A percentile compares a stretch with the other conserved stretches of the same genome.
phyloP scores from a whole-genome alignment of 2,797 vertebrate genomes.

The Clangula hyemalis region DNA sequence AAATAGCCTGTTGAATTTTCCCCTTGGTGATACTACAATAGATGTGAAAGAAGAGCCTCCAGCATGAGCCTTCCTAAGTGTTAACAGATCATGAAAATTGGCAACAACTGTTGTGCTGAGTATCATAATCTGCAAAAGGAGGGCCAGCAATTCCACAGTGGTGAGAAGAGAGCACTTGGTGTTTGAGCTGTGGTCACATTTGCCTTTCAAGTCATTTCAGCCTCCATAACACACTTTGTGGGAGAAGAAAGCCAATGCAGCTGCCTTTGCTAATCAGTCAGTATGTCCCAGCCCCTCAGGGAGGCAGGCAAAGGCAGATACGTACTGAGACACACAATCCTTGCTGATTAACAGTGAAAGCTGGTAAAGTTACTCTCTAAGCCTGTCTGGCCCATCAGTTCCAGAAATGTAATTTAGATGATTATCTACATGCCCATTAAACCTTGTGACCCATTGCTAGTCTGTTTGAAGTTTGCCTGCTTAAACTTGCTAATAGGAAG shows the following conservation, averaged over 20 bases:
- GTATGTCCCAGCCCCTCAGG: slow-evolving; percentile 55
- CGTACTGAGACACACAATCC: slow-evolving; percentile 63
- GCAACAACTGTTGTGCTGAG: slow-evolving; percentile 74
- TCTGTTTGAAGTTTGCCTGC: slow-evolving; percentile 85
- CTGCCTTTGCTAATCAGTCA: slow-evolving; percentile 82
- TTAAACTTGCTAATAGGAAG: slow-evolving; percentile 82
- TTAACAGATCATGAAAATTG: slow-evolving; percentile 79
- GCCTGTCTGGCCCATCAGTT: slow-evolving; percentile 83
- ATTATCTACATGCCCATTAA: slow-evolving; percentile 82
- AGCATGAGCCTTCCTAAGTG: slow-evolving; percentile 69
- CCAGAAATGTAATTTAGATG: slow-evolving; percentile 87
- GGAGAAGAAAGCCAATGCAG: slow-evolving; percentile 77
- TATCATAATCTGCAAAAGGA: slow-evolving; percentile 65
- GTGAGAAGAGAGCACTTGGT: slow-evolving; percentile 72
- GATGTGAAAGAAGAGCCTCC: slow-evolving; percentile 62
- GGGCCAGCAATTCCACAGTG: slow-evolving; percentile 74
- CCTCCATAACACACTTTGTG: slow-evolving; percentile 65
- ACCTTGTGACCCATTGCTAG: slow-evolving; percentile 80
- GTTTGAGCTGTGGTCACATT: slow-evolving; percentile 74
- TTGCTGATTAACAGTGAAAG: slow-evolving; percentile 77
- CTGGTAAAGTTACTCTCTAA: slow-evolving; percentile 76
- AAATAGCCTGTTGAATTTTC: slow-evolving; percentile 53
- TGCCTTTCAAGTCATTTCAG: slow-evolving; percentile 80
- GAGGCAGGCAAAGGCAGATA: slow-evolving; percentile 70
- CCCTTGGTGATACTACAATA: slow-evolving; percentile 65